A percentile compares a stretch with the other conserved stretches of the same genome.
phyloP scores from a whole-genome alignment of 1,140 invertebrate species.

The Fopius arisanus region DNA sequence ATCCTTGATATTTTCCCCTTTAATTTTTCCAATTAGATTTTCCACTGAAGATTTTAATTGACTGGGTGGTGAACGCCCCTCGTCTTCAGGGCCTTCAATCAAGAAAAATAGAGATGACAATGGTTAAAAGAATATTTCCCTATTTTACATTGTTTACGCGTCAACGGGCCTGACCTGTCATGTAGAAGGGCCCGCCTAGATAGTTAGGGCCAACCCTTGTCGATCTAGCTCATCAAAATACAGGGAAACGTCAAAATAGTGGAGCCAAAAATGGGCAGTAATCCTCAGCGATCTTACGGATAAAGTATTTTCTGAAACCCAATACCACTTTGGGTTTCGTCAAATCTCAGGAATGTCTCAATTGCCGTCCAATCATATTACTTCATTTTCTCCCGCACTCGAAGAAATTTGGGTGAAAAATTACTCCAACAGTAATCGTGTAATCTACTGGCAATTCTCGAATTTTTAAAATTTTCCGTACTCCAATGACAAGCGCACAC shows the following conservation, averaged over 20 bases:
- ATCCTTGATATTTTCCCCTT: background rate
- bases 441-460: too few species aligned
- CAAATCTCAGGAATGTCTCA: conserved; percentile 8
- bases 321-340: conserved; percentile 31
- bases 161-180: conserved; percentile 23
- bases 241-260: conserved; percentile 52
- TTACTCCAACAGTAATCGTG: too few species aligned
- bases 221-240: conserved; percentile 49
- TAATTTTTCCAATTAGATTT: background rate
- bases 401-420: background rate
- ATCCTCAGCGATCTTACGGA: conserved; percentile 15
- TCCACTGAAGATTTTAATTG: background rate
- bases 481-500: too few species aligned
- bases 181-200: background rate
- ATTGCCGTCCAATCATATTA: background rate
- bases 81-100: background rate
- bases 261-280: conserved; percentile 14
- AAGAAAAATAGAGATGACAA: conserved; percentile 1
- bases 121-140: background rate
- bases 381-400: background rate
- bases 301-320: conserved; percentile 17
- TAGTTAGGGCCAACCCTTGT: conserved; percentile 1
- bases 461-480: too few species aligned
- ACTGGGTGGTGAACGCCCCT: background rate
- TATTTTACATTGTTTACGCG: conserved; percentile 21